Percentiles rank a stretch among this genome's conserved stretches.
phyloP scores from a whole-genome alignment of 1,140 invertebrate species.

The Idris sp. region DNA sequence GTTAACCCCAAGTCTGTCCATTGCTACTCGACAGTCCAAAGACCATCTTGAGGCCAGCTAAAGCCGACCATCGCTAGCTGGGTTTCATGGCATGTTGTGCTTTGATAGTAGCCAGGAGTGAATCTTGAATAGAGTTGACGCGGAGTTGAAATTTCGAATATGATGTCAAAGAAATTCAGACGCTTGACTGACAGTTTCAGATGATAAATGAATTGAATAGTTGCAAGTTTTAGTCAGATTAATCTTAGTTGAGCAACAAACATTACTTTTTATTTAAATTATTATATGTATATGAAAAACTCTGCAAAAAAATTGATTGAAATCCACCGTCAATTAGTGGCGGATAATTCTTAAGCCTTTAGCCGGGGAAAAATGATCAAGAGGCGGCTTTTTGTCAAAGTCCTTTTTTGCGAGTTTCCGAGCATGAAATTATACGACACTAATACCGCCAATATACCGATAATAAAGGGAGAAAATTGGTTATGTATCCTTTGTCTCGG shows the following conservation, averaged over 20 bases:
- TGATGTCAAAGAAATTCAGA: constrained; percentile 38
- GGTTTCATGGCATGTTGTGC: constrained; percentile 36
- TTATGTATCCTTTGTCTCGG: constrained; percentile 37
- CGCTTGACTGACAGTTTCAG: constrained; percentile 27
- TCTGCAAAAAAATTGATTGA: constrained; percentile 17
- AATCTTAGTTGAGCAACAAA: not conserved
- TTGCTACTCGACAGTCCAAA: constrained; percentile 21
- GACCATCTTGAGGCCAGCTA: constrained; percentile 34
- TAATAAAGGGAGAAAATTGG: constrained; percentile 19
- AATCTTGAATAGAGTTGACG: constrained; percentile 49
- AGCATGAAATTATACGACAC: constrained; percentile 67
- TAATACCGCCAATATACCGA: constrained; percentile 52
- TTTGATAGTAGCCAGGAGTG: constrained; percentile 44
- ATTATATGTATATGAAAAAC: no score
- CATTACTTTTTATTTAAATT: not conserved
- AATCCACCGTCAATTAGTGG: constrained; percentile 22
- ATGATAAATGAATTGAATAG: constrained; percentile 22
- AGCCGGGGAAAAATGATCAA: constrained; percentile 10
- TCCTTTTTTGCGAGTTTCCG: constrained; percentile 28
- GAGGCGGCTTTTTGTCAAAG: constrained; percentile 64
- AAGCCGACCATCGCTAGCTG: constrained; percentile 10
- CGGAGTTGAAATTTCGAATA: constrained; percentile 41
- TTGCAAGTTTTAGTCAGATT: constrained; percentile 1
- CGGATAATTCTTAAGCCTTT: constrained; percentile 23
- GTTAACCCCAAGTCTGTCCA: constrained; percentile 45